Conservation (phyloP, 2,888 invertebrate genomes). For the Icerya purchasi region DNA sequence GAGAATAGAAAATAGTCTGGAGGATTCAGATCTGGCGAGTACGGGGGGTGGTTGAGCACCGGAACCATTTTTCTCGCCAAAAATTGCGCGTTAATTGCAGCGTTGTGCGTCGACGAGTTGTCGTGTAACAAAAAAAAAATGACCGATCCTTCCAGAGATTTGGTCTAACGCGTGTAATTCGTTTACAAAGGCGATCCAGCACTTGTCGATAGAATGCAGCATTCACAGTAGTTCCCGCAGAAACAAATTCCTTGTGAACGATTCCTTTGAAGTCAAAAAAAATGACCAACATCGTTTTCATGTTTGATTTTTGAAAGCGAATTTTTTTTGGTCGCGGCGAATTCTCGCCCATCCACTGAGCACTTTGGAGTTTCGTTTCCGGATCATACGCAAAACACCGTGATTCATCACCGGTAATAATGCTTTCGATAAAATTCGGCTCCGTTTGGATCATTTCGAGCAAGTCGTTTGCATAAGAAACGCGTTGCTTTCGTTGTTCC, state of each 20-base stretch:
- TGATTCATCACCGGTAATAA: background rate
- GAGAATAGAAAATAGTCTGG: too few relatives aligned
- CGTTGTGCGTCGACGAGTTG: too few relatives aligned
- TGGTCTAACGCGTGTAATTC: background rate
- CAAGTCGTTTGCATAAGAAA: background rate
- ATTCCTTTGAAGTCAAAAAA: background rate
- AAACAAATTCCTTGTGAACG: background rate
- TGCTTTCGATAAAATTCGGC: background rate
- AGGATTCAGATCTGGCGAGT: too few relatives aligned
- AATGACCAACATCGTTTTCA: background rate
- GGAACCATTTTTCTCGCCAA: too few relatives aligned
- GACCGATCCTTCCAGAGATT: conserved; percentile 1
- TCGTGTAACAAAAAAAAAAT: background rate
- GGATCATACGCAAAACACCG: background rate
- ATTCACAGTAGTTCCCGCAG: background rate
- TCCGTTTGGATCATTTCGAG: background rate
- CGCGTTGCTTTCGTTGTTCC: background rate
- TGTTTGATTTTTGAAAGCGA: background rate
- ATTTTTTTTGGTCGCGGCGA: background rate
- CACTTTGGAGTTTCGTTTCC: background rate
- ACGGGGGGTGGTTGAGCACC: too few relatives aligned
- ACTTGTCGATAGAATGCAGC: background rate
- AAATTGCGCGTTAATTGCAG: too few relatives aligned
- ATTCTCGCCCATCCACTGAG: background rate
- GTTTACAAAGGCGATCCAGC: too few relatives aligned